Evolutionary conservation across 2,888 invertebrate genomes (phyloP), one percentile per base, ranked within the genome.

Genomic region (Stramonita haemastoma): DNA sequence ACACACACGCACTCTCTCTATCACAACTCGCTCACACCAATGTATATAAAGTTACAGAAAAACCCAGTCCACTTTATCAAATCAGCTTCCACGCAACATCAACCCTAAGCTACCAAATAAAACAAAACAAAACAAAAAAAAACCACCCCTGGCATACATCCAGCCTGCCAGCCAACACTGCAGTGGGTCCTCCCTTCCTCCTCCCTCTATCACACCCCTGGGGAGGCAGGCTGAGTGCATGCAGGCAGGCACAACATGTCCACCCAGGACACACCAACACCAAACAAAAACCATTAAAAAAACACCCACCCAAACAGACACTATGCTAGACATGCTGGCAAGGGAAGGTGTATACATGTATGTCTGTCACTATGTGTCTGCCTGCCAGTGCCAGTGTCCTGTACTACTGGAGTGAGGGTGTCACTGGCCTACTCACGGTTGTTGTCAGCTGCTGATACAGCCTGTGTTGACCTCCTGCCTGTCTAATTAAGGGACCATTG

Each of bases 321-420:
- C 86, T 57, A 86, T 86, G 86, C 86, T 17, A 86, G 86, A 32
- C 60, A 86, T 86, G 86, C 86, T 86, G 86, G 60, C 86, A 86
- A 19, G 11, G 8, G 22, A 19, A n/a, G n/a, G 57, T 34, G 66
- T 86, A 86, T 66, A 46, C 46, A 5, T 5, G 4, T 46, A 46
- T 2, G 46, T 22, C 66, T 60, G 19, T 86, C 66, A 86, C 86
- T n/a, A 86, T 57, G 66, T 86, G 86, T 32, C 86, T 86, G 86
- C 66, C 66, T 86, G 86, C 86, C 60, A 86, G 86, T 86, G 86
- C 86, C 86, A 86, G 60, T 29, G n/a, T 66, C 29, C 32, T 57
- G n/a, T 85, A 29, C 29, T 57, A 85, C 66, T 2, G 26, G 46
- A 34, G 19, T 60, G 60, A 32, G 81, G 46, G 46, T 83, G 81